A percentile compares a stretch with the other conserved stretches of the same genome.
These are phyloP conservation scores for Spilarctia lutea DNA, from an alignment of 2,888 invertebrate species.

Conservation along the genomic window DNA sequence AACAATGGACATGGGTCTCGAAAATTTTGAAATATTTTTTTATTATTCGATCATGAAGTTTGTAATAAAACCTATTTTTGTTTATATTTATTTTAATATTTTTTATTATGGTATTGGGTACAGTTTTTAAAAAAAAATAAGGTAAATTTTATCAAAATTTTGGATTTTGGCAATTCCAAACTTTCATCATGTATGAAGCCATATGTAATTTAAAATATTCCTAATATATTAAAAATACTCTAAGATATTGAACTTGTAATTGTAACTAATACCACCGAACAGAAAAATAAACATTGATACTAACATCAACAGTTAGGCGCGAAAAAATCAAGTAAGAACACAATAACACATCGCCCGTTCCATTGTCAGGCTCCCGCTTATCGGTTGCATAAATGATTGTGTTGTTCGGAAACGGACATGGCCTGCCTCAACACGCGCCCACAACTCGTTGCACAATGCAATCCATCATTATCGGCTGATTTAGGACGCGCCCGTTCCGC, in stretches of 20 bases:
- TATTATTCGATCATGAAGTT: neutral
- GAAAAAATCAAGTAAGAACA: conserved; percentile 2
- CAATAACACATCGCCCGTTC: conserved; percentile 20
- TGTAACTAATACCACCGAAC: neutral
- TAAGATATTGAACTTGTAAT: neutral
- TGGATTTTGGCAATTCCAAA: no score
- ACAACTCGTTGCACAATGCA: conserved; percentile 75
- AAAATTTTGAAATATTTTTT: neutral
- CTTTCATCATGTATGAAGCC: neutral
- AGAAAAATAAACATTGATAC: neutral
- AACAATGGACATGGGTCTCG: neutral
- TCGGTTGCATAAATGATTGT: conserved; percentile 74
- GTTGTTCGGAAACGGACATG: conserved; percentile 80
- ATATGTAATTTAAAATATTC: neutral
- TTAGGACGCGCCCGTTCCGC: conserved; percentile 70
- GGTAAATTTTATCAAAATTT: no score
- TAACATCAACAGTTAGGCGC: neutral
- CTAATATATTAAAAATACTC: neutral
- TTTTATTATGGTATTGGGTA: neutral
- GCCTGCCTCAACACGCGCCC: conserved; percentile 78
- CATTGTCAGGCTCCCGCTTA: conserved; percentile 47
- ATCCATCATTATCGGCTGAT: conserved; percentile 75
- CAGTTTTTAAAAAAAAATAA: no score
- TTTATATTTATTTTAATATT: neutral
- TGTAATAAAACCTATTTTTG: neutral